Evolutionary conservation across 2,797 vertebrate species (phyloP), one percentile per base, ranked within the genome.

Genomic region (Gallinago stenura): DNA sequence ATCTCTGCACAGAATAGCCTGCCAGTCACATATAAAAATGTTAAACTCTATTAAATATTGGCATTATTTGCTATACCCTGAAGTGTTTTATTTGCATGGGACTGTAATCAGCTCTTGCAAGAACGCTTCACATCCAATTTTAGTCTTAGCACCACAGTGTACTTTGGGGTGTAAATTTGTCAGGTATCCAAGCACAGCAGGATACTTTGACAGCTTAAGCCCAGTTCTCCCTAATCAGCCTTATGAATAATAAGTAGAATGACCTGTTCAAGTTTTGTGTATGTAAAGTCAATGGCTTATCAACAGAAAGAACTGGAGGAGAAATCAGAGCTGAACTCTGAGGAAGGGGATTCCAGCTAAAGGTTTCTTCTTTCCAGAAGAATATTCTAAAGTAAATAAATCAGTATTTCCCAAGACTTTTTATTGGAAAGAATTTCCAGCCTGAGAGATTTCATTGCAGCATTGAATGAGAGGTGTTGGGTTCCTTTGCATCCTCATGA

Each of bases 101-200:
- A 60, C 84, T 86, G 66, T 91, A 91, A 86, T 66, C 76, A 37
- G 65, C 79, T 85, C 72, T 81, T 86, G 33, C 50, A 94, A 81
- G 79, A 94, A 71, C 0, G 8, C 48, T 84, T 88, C 60, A 46
- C 71, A 66, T 92, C 75, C 88, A 71, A 5, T 95, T 95, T 95
- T 89, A 83, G 53, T 89, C 90, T 95, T 89, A 95, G 88, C 80
- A 89, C 56, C 54, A 51, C 43, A 31, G 75, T 35, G 48, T 83
- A 72, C 81, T 85, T 90, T 71, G 58, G 92, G 94, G 90, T 92
- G 92, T 94, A 96, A 93, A 96, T 94, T 89, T 95, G 93, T 86
- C 78, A 93, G 86, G 71, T 93, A 80, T 69, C 91, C 71, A 83
- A 90, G 76, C 91, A 87, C 91, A 93, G 94, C 81, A 89, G 86